Percentiles rank a stretch among this genome's conserved stretches.
Evolutionary conservation across 2,113 vertebrate species (phyloP).

Genomic region (Equus quagga): DNA sequence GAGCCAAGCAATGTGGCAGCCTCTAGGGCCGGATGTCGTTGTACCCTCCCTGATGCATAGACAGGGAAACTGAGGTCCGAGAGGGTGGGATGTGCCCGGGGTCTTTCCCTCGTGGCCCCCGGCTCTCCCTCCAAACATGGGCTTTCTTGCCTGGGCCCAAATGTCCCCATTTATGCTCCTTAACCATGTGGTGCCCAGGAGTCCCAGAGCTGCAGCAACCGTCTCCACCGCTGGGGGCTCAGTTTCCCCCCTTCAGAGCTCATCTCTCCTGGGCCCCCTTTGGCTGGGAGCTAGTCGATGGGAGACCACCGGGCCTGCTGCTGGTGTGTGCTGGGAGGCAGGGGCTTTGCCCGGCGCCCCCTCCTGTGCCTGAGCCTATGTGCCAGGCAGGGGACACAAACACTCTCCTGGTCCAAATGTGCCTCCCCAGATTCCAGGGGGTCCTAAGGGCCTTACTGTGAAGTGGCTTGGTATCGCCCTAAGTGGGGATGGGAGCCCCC

Average conservation of each 20-base stretch:
- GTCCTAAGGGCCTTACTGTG: neutral
- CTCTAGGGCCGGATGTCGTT: neutral
- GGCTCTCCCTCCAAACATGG: neutral
- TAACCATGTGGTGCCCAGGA: neutral
- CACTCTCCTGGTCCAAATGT: neutral
- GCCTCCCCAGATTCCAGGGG: fast-evolving
- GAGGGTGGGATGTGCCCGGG: neutral
- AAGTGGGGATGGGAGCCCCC: neutral
- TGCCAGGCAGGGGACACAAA: neutral
- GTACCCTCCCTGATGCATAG: neutral
- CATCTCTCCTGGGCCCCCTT: neutral
- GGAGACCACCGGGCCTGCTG: neutral
- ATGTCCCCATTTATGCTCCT: neutral
- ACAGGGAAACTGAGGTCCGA: neutral
- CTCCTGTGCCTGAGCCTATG: neutral
- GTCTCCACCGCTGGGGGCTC: neutral
- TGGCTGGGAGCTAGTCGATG: neutral
- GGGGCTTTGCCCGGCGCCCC: neutral
- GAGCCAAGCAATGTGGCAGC: neutral
- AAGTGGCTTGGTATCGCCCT: too few species aligned
- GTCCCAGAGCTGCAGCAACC: neutral
- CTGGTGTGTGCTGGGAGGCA: neutral
- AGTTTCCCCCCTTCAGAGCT: neutral
- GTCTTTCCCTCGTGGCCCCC: neutral
- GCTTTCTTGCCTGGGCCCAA: neutral